Base-by-base conservation (phyloP, 1,140 invertebrate species). In the Aphidius ervi region DNA sequence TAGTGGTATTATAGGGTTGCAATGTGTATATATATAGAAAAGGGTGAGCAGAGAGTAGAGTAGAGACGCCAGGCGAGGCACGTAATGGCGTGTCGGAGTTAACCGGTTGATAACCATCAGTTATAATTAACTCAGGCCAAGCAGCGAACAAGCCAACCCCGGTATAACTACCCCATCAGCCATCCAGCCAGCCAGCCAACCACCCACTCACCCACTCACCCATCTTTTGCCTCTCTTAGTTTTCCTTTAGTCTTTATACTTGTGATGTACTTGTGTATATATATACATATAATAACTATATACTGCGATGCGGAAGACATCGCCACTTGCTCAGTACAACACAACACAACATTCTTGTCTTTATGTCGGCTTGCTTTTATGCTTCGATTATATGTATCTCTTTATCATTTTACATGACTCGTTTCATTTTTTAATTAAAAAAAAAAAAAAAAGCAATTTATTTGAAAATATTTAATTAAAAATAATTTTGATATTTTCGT, bases 51-150 rank as follows among this genome's bases (percentile, higher is more conserved):
- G 16, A 16, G 61, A 41, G 58, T 49, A 56, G 63, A 20, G 62
- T 56, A 71, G 60, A 66, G 70, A 70, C 63, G 68, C 66, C 68
- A 77, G 73, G 68, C 71, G 75, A 78, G 76, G 75, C 75, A 77
- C 75, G 76, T 79, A 80, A 80, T 79, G 75, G 78, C 76, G 74
- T 78, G 77, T 77, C 76, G 74, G 77, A 80, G 76, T 79, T 80
- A 79, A 80, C 75, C 73, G 74, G 78, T 75, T 80, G 78, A 78
- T 80, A 80, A 80, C 71, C 76, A 79, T 79, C 78, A 75, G 75
- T 78, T 80, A 80, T 79, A 80, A 80, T 80, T 80, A 79, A 80
- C 78, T 79, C 74, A 73, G 72, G 71, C 74, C 73, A 78, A 77
- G 73, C 74, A 71, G 74, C 69, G 75, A 78, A 76, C 75, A 74